Percentiles rank a stretch among this genome's conserved stretches.
Evolutionary conservation across 2,113 vertebrate genomes (phyloP).

Genomic region (Heloderma charlesbogerti): DNA sequence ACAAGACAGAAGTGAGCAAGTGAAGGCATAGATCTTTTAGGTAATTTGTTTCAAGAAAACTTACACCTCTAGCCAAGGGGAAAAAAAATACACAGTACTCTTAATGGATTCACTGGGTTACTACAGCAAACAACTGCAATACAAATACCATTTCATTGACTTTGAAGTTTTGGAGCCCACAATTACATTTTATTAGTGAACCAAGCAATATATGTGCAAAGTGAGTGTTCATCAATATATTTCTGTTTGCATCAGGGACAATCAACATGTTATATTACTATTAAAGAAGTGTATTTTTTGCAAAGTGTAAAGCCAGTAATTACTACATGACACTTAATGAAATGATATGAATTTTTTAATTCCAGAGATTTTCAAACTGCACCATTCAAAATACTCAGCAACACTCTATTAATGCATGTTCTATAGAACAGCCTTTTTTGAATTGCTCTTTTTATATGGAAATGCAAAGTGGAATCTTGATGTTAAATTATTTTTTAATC

Average conservation of each 20-base stretch:
- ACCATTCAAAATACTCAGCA: background rate
- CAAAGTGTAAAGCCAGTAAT: constrained; percentile 23
- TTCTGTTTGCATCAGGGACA: constrained; percentile 26
- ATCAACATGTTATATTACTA: constrained; percentile 17
- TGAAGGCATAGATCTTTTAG: background rate
- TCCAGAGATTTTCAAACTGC: constrained; percentile 37
- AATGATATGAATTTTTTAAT: constrained; percentile 12
- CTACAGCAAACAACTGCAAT: background rate
- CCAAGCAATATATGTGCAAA: background rate
- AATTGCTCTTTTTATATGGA: background rate
- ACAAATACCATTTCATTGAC: constrained; percentile 7
- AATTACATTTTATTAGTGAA: constrained; percentile 24
- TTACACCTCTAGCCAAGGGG: background rate
- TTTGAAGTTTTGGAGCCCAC: background rate
- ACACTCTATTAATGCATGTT: background rate
- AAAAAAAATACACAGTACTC: background rate
- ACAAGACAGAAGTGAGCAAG: constrained; percentile 7
- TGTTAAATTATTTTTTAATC: background rate
- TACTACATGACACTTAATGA: too few species aligned
- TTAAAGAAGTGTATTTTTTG: constrained; percentile 39
- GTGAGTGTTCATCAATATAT: constrained; percentile 12
- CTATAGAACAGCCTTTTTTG: background rate
- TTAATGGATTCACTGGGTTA: background rate
- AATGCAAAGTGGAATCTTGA: background rate
- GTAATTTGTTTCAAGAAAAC: background rate